Evolutionary conservation across 2,113 vertebrate genomes (phyloP).

Genomic region (Chionomys nivalis): DNA sequence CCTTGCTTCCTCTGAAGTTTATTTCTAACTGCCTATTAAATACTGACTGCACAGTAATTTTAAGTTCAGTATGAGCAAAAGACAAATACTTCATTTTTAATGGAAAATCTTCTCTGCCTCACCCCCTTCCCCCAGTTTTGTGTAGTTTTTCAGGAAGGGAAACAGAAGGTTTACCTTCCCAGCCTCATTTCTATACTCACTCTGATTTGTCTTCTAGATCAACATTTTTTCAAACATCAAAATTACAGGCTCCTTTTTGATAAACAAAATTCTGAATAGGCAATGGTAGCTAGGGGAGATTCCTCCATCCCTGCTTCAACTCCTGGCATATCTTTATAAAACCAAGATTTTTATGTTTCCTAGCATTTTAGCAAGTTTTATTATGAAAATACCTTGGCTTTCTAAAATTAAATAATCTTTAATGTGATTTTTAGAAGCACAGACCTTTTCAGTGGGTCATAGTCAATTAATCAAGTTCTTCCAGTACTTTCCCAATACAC

Average conservation of each 20-base stretch:
- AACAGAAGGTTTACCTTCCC: not conserved
- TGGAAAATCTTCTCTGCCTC: not conserved
- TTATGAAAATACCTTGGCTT: slow-evolving; percentile 51
- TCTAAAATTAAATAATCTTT: slow-evolving; percentile 28
- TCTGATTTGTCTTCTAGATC: not conserved
- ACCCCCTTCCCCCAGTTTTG: not conserved
- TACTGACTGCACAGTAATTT: not conserved
- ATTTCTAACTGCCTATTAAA: not conserved
- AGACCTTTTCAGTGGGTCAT: not conserved
- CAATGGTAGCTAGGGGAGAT: not conserved
- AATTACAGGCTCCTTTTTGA: not conserved
- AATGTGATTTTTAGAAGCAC: slow-evolving; percentile 4
- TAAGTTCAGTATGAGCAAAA: not conserved
- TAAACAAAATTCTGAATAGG: not conserved
- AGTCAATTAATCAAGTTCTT: slow-evolving; percentile 12
- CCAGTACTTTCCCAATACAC: not conserved
- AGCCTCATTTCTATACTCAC: not conserved
- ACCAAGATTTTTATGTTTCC: slow-evolving; percentile 52
- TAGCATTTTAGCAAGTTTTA: slow-evolving; percentile 45
- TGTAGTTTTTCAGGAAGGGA: not conserved
- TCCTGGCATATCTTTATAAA: not conserved
- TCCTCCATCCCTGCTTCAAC: not conserved
- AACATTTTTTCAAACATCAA: slow-evolving; percentile 1
- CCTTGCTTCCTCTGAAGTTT: not conserved
- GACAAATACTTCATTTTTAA: no score